A percentile compares a stretch with the other conserved stretches of the same genome.
Evolutionary conservation across 2,113 vertebrate genomes (phyloP).

Genomic region (Cavia aperea): DNA sequence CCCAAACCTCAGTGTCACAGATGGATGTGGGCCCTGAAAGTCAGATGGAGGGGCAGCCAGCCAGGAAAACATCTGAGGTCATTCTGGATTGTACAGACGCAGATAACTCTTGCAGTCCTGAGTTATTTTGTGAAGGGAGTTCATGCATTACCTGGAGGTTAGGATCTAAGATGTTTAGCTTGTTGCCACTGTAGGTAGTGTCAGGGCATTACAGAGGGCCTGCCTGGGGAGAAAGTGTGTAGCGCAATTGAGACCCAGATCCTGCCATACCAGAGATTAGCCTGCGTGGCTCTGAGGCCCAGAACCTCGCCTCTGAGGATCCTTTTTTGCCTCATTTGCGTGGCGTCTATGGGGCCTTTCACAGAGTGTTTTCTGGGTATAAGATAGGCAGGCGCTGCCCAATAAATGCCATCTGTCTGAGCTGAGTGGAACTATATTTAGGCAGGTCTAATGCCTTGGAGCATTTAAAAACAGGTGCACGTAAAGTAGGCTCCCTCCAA

Average conservation of each 20-base stretch:
- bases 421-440: not conserved
- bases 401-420: not conserved
- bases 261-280: not conserved
- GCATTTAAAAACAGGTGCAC: not conserved
- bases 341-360: not conserved
- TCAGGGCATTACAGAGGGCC: not conserved
- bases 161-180: not conserved
- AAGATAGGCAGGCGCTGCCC: not conserved
- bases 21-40: not conserved
- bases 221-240: not conserved
- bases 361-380: not conserved
- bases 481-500: rapidly evolving
- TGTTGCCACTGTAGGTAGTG: not conserved
- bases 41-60: not conserved
- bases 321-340: not conserved
- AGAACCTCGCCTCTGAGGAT: not conserved
- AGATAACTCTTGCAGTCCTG: not conserved
- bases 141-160: not conserved
- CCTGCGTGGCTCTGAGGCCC: not conserved
- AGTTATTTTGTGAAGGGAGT: not conserved
- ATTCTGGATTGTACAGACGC: not conserved
- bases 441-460: not conserved
- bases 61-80: not conserved
- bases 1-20: not conserved
- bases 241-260: not conserved